These are phyloP conservation scores for Antennarius maculatus DNA, from an alignment of 2,797 vertebrate species.

Conservation along the genomic window DNA sequence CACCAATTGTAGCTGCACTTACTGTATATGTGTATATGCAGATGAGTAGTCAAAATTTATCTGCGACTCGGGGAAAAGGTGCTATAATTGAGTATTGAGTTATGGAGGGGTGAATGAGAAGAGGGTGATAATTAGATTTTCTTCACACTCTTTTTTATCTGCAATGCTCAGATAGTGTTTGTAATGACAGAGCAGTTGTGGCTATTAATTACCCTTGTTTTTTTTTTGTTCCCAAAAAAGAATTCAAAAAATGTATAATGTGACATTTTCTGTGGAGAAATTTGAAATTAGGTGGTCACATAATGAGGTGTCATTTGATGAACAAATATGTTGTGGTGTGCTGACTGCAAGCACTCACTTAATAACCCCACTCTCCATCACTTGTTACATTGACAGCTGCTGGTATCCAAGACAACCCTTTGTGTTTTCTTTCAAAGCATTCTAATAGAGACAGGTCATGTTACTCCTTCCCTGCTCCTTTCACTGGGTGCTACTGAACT, in stretches of 20 bases:
- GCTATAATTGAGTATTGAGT: conserved; percentile 84
- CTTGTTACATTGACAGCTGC: neutral
- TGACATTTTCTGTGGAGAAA: conserved; percentile 53
- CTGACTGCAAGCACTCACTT: conserved; percentile 26
- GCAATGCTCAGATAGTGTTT: conserved; percentile 70
- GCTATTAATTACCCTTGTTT: conserved; percentile 69
- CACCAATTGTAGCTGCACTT: conserved; percentile 6
- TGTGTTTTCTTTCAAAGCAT: conserved; percentile 8
- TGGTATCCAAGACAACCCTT: neutral
- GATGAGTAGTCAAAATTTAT: conserved; percentile 44
- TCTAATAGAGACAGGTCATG: conserved; percentile 34
- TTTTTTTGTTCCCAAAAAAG: conserved; percentile 39
- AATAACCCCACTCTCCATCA: conserved; percentile 23
- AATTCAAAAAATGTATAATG: conserved; percentile 42
- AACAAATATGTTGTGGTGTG: conserved; percentile 56
- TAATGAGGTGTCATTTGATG: conserved; percentile 70
- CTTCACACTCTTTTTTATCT: conserved; percentile 67
- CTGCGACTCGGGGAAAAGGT: conserved; percentile 65
- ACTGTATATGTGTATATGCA: conserved; percentile 18
- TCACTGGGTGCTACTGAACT: conserved; percentile 57
- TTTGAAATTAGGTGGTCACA: conserved; percentile 46
- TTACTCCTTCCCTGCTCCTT: conserved; percentile 16
- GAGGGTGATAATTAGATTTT: conserved; percentile 84
- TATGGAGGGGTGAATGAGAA: conserved; percentile 69
- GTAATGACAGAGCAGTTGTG: conserved; percentile 71